phyloP scores from a whole-genome alignment of 2,113 vertebrate genomes.

The Dasyornis broadbenti region DNA sequence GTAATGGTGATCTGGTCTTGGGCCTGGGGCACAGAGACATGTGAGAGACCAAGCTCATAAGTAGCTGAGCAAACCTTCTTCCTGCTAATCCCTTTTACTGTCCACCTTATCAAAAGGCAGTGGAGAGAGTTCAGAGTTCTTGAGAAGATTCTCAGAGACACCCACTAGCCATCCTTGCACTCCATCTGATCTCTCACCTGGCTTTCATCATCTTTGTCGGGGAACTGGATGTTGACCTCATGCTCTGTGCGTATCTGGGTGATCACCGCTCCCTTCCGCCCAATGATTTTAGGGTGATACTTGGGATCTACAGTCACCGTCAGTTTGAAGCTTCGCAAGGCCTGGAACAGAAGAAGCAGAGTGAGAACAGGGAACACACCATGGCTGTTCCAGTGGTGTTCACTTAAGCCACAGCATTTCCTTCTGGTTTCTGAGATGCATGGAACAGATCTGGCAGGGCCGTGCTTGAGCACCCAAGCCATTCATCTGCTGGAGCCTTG shows the following conservation, averaged over 20 bases:
- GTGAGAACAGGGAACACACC: background rate
- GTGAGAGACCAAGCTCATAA: background rate
- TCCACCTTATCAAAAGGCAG: background rate
- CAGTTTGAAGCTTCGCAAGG: slow-evolving; percentile 93
- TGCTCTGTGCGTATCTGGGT: slow-evolving; percentile 92
- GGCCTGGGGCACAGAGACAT: background rate
- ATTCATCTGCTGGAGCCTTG: background rate
- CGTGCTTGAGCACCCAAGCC: background rate
- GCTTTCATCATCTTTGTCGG: slow-evolving; percentile 93
- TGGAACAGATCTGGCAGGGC: background rate
- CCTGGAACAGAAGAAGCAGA: slow-evolving; percentile 65
- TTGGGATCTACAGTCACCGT: slow-evolving; percentile 95
- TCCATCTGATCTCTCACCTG: slow-evolving; percentile 77
- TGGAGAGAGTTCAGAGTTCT: background rate
- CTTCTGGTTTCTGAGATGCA: background rate
- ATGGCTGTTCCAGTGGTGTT: background rate
- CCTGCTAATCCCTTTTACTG: background rate
- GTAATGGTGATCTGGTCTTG: slow-evolving; percentile 97
- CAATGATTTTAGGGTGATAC: slow-evolving; percentile 98
- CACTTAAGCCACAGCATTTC: background rate
- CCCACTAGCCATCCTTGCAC: background rate
- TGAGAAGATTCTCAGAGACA: background rate
- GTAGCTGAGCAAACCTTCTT: background rate
- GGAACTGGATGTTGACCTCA: slow-evolving; percentile 97
- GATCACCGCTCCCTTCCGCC: slow-evolving; percentile 95